Conservation (phyloP, 2,113 vertebrate species). For the Fregata magnificens region DNA sequence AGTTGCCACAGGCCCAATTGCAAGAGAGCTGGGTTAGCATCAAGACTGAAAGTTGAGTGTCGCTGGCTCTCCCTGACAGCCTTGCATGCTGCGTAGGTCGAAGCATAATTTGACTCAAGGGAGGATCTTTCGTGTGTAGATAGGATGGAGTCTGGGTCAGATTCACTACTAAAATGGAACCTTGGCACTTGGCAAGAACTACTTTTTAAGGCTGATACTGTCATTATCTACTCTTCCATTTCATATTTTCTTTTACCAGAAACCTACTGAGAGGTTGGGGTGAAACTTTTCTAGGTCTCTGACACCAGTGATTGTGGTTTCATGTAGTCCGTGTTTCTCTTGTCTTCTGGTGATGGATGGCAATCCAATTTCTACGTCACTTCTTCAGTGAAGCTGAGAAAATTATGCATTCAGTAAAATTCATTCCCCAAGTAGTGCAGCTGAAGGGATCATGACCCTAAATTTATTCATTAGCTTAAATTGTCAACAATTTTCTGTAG, state of each 20-base stretch:
- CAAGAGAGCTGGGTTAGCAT: not conserved
- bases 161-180: not conserved
- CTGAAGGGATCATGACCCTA: not conserved
- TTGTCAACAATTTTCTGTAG: slow-evolving; percentile 12
- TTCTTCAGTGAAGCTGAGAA: not conserved
- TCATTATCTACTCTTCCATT: not conserved
- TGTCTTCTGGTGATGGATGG: not conserved
- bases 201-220: not conserved
- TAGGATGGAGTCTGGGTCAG: not conserved
- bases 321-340: not conserved
- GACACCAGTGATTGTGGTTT: not conserved
- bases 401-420: not conserved
- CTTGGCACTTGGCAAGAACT: not conserved
- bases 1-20: not conserved
- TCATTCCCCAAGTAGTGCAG: not conserved
- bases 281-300: not conserved
- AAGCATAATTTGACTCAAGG: not conserved
- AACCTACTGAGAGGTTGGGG: not conserved
- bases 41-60: not conserved
- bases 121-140: not conserved
- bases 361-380: not conserved
- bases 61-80: not conserved
- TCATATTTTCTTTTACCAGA: not conserved
- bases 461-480: slow-evolving; percentile 43
- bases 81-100: not conserved